Conservation (phyloP, 2,113 vertebrate species). For the Boleophthalmus pectinirostris region DNA sequence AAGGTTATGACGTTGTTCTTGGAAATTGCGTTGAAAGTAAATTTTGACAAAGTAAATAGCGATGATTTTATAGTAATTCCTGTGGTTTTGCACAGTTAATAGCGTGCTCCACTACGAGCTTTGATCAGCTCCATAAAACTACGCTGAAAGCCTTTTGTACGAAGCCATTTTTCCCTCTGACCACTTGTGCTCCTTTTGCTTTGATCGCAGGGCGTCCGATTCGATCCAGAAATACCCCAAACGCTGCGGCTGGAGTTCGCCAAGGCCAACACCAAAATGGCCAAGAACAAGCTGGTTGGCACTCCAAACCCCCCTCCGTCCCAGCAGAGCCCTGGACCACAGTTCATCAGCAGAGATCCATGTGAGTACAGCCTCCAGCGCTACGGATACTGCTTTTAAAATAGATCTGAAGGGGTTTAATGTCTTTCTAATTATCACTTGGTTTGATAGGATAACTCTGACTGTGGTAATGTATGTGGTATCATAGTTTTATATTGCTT, state of each 20-base stretch:
- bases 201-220: slow-evolving; percentile 87
- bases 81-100: slow-evolving; percentile 4
- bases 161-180: slow-evolving; percentile 21
- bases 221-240: slow-evolving; percentile 97
- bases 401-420: no score
- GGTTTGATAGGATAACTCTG: no score
- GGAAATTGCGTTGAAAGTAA: not conserved
- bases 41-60: not conserved
- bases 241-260: slow-evolving; percentile 96
- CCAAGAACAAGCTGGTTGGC: slow-evolving; percentile 95
- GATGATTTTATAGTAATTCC: not conserved
- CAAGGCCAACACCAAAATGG: slow-evolving; percentile 99
- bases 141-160: not conserved
- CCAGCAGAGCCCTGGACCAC: slow-evolving; percentile 91
- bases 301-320: slow-evolving; percentile 90
- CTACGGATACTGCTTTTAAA: slow-evolving; percentile 18
- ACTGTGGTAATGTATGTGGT: no score
- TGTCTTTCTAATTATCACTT: no score
- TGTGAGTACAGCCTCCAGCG: slow-evolving; percentile 81
- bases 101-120: not conserved
- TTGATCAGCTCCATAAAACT: not conserved
- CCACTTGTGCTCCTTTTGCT: not conserved
- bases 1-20: not conserved
- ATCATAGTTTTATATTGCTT: no score
- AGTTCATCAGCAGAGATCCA: slow-evolving; percentile 95